Conservation (phyloP, 2,797 vertebrate genomes). For the Vultur gryphus region DNA sequence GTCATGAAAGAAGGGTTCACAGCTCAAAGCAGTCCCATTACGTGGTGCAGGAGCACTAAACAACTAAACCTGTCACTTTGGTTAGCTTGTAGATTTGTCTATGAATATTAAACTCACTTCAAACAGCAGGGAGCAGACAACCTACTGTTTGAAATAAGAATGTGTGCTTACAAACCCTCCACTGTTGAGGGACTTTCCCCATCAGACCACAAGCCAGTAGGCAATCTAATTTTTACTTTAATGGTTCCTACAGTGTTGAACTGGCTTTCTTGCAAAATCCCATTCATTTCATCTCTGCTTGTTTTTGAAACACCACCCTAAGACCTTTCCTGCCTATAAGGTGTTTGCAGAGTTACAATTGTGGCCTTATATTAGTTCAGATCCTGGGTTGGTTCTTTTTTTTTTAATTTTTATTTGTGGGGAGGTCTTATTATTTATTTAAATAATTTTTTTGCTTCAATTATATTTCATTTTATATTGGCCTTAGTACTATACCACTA, state of each 20-base stretch:
- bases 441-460: neutral
- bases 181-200: neutral
- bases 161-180: neutral
- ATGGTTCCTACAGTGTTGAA: neutral
- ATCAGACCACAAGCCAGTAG: neutral
- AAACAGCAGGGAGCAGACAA: neutral
- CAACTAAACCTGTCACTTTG: neutral
- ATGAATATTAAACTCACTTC: slow-evolving; percentile 22
- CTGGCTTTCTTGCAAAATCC: neutral
- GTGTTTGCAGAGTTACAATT: neutral
- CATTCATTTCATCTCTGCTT: neutral
- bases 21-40: neutral
- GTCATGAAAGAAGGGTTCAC: neutral
- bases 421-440: neutral
- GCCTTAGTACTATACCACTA: neutral
- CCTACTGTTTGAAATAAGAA: neutral
- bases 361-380: neutral
- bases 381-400: neutral
- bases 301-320: neutral
- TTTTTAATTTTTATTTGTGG: neutral
- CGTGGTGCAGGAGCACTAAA: neutral
- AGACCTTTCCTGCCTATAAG: neutral
- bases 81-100: neutral
- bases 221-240: neutral
- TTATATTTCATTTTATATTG: neutral